Evolutionary conservation across 2,888 invertebrate genomes (phyloP).

Genomic region (Aelia acuminata): DNA sequence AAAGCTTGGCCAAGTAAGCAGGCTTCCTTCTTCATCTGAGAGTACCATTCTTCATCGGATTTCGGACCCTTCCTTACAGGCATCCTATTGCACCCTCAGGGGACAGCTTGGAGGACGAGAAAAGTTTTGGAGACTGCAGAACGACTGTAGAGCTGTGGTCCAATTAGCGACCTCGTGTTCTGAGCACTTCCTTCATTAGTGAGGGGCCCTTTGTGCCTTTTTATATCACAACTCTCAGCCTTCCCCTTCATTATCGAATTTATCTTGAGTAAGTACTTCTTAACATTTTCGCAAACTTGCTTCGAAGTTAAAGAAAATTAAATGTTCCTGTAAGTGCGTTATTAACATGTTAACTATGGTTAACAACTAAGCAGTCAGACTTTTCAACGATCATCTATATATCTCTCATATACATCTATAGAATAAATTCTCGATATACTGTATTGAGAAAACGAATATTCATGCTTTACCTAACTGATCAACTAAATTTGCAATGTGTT

Average conservation of each 20-base stretch:
- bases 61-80: too few species aligned
- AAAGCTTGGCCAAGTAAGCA: not conserved
- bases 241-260: slow-evolving; percentile 3
- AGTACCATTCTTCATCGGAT: not conserved
- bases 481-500: too few species aligned
- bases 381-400: too few species aligned
- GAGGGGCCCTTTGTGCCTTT: not conserved
- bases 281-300: not conserved
- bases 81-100: not conserved
- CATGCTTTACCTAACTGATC: too few species aligned
- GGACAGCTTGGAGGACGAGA: not conserved
- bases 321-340: too few species aligned
- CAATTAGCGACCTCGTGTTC: slow-evolving; percentile 7
- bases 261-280: not conserved
- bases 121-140: not conserved
- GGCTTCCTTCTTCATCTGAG: not conserved
- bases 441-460: too few species aligned
- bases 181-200: slow-evolving; percentile 31
- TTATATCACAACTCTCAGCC: not conserved
- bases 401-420: too few species aligned
- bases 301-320: too few species aligned
- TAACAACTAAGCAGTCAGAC: too few species aligned
- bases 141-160: not conserved
- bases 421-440: too few species aligned
- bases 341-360: too few species aligned